Conservation (phyloP, 1,140 invertebrate genomes). For the Delia radicum region DNA sequence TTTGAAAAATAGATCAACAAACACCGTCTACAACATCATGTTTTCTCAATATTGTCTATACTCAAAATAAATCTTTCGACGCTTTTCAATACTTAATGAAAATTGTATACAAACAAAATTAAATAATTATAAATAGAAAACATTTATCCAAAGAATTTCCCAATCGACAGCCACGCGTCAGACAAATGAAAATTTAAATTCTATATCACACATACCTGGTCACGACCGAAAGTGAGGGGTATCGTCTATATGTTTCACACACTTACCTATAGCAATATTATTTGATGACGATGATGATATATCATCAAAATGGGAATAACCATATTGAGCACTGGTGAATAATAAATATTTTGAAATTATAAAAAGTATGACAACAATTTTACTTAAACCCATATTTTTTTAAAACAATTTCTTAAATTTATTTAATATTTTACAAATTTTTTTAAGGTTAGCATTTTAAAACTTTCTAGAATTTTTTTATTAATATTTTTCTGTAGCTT, state of each 20-base stretch:
- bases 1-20: no score
- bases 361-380: background rate
- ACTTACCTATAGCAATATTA: conserved; percentile 4
- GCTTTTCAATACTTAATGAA: background rate
- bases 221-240: no score
- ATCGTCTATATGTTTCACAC: background rate
- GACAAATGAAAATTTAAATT: background rate
- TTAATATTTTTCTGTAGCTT: background rate
- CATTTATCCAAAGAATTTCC: background rate
- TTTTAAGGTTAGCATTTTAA: background rate
- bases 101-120: background rate
- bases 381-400: background rate
- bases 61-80: conserved; percentile 6
- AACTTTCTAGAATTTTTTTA: background rate
- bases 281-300: background rate
- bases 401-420: background rate
- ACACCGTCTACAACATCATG: no score
- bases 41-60: background rate
- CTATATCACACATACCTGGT: no score
- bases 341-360: background rate
- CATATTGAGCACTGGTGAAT: conserved; percentile 7
- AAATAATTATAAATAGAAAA: background rate
- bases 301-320: background rate
- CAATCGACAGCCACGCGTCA: background rate
- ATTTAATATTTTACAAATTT: background rate